Conservation (phyloP, 2,888 invertebrate genomes). For the Macropis europaea region DNA sequence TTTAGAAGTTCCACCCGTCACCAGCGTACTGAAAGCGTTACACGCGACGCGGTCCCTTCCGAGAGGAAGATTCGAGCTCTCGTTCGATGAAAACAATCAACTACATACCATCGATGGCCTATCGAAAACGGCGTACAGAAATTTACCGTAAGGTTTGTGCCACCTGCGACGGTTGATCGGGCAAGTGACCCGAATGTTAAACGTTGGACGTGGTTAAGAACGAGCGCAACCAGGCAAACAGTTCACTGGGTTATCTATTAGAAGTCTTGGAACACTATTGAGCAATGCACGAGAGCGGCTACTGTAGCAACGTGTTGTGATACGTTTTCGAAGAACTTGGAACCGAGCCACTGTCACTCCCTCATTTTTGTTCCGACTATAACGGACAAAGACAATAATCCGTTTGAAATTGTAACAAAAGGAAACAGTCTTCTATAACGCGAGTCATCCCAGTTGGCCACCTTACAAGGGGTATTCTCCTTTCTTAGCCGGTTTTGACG, state of each 20-base stretch:
- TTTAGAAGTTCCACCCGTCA: too few relatives aligned
- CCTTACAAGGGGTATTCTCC: too few relatives aligned
- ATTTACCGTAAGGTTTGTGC: constrained; percentile 50
- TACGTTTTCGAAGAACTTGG: constrained; percentile 44
- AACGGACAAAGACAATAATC: not conserved
- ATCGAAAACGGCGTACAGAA: constrained; percentile 23
- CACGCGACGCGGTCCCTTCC: too few relatives aligned
- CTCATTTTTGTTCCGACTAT: not conserved
- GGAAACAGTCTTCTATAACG: too few relatives aligned
- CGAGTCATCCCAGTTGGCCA: too few relatives aligned
- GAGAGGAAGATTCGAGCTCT: not conserved
- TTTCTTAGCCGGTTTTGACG: too few relatives aligned
- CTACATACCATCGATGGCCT: not conserved
- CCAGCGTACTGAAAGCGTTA: too few relatives aligned
- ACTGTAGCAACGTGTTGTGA: constrained; percentile 14
- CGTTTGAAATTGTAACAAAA: constrained; percentile 16
- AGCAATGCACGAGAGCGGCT: constrained; percentile 36
- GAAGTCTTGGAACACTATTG: constrained; percentile 49
- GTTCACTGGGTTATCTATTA: constrained; percentile 69
- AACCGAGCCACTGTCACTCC: constrained; percentile 35
- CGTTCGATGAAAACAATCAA: not conserved
- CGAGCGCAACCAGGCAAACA: constrained; percentile 53
- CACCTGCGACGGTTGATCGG: constrained; percentile 45
- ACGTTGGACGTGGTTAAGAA: constrained; percentile 39
- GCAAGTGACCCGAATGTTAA: constrained; percentile 58